Percentiles rank a stretch among this genome's conserved stretches.
Evolutionary conservation across 2,888 invertebrate species (phyloP).

Genomic region (Sarcophaga rosellei): DNA sequence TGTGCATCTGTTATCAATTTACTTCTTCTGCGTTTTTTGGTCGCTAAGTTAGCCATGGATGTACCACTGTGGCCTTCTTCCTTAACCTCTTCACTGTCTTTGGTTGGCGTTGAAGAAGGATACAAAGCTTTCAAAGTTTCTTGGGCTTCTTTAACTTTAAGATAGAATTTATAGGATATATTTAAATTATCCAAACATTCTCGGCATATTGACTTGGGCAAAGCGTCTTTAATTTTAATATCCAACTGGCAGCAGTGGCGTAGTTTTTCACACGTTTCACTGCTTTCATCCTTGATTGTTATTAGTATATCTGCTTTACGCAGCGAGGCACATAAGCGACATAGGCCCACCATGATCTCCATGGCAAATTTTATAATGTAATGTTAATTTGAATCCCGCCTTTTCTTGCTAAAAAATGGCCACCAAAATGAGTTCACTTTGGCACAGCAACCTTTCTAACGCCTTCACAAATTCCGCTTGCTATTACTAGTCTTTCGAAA

Average conservation of each 20-base stretch:
- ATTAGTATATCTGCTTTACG: slow-evolving; percentile 71
- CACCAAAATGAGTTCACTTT: no score
- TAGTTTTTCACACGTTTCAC: slow-evolving; percentile 71
- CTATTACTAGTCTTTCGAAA: no score
- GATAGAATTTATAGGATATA: slow-evolving; percentile 70
- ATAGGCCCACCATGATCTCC: slow-evolving; percentile 70
- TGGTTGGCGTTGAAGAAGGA: not conserved
- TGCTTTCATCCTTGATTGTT: slow-evolving; percentile 69
- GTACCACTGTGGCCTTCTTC: not conserved
- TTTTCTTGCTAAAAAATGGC: no score
- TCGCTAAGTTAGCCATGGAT: not conserved
- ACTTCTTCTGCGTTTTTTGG: not conserved
- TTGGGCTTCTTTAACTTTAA: slow-evolving; percentile 74
- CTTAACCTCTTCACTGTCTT: not conserved
- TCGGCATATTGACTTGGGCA: slow-evolving; percentile 74
- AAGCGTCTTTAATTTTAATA: slow-evolving; percentile 68
- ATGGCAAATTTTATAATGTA: not conserved
- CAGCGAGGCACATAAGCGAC: slow-evolving; percentile 75
- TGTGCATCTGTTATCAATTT: not conserved
- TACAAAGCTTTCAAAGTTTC: slow-evolving; percentile 71
- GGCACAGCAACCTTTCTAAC: no score
- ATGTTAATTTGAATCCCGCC: no score
- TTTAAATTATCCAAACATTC: slow-evolving; percentile 72
- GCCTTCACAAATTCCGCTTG: no score
- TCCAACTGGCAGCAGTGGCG: slow-evolving; percentile 72